phyloP scores from a whole-genome alignment of 1,140 invertebrate species.

The Alviniconcha marisindica region DNA sequence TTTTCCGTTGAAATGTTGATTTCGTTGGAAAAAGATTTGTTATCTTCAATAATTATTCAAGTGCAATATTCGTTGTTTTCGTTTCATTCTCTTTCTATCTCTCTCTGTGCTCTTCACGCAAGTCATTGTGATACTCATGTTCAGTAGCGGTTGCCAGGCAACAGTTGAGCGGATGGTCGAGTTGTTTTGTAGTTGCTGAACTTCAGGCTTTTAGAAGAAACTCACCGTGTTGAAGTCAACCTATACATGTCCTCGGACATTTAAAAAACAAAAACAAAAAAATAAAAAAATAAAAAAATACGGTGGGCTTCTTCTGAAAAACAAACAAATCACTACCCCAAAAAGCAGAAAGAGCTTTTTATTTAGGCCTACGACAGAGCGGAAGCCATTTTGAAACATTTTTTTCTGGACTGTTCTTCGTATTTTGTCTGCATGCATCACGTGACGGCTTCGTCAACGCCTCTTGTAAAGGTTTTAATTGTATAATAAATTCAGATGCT shows the following conservation, averaged over 20 bases:
- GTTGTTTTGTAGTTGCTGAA: not conserved
- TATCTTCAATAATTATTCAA: not conserved
- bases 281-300: no score
- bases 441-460: no score
- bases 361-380: no score
- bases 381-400: no score
- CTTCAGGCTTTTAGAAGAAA: not conserved
- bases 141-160: not conserved
- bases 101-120: not conserved
- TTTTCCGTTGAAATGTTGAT: not conserved
- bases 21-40: not conserved
- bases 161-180: not conserved
- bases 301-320: no score
- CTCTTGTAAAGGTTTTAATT: no score
- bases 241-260: no score
- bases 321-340: no score
- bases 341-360: no score
- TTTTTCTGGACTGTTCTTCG: constrained; percentile 26
- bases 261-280: no score
- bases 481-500: no score
- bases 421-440: constrained; percentile 28
- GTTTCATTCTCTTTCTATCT: constrained; percentile 6
- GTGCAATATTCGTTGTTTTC: constrained; percentile 32
- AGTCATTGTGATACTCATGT: constrained; percentile 21
- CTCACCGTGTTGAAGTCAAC: not conserved